Base-by-base conservation (phyloP, 1,140 invertebrate species). In the Homarus americanus region DNA sequence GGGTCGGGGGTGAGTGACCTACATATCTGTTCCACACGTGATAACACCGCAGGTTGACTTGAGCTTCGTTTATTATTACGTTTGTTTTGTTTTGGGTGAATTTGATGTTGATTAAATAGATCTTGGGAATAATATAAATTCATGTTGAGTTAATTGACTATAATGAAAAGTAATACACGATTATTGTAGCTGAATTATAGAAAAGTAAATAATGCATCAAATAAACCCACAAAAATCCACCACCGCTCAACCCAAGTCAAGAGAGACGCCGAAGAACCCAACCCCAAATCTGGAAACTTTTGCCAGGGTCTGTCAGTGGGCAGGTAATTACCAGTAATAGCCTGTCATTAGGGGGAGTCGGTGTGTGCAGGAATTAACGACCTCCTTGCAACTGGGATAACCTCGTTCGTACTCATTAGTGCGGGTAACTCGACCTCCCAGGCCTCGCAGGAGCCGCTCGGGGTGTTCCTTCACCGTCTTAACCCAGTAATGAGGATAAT, bases 361-460 rank as follows among this genome's bases (percentile, higher is more conserved):
- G 76, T 49, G 76, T 79, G 76, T 79, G 76, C 76, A 79, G 24
- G 76, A 79, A 79, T 79, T 79, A 79, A 79, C 76, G 76, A 79
- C n/a, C 76, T 79, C 76, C 76, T 79, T 79, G 76, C 76, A 79
- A 79, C 76, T 44, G 76, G 76, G 76, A 79, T 79, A 79, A 79
- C 40, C 28, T 49, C 76, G 36, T 79, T 79, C 76, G 76, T 79
- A 40, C 28, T 49, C 40, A 79, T 79, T 79, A 79, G 76, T 38
- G 40, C n/a, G 28, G 40, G 76, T 44, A 79, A 79, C 76, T 44
- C 36, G 76, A 79, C 24, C 76, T 28, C 36, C n/a, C n/a, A 28
- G 76, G 15, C 40, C 76, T 20, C 7, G 1, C 40, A 49, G 40
- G 44, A 28, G 40, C 24, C 41, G 40, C 40, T 2, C 40, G 40